Evolutionary conservation across 1,140 invertebrate genomes (phyloP).

Genomic region (Drosophila bocqueti): DNA sequence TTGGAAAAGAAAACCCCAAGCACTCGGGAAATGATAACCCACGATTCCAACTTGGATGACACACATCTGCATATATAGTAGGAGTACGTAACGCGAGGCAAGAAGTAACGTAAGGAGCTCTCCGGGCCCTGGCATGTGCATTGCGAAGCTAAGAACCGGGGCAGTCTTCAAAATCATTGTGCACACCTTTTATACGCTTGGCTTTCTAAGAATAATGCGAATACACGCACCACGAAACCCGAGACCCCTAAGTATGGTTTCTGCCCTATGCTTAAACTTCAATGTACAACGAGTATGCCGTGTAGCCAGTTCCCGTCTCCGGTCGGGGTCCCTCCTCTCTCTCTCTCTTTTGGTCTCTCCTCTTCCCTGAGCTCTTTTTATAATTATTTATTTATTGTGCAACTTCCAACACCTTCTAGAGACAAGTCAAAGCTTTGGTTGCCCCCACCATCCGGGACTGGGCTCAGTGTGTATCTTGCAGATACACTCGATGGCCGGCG

Average conservation of each 20-base stretch:
- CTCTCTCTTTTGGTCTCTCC: not conserved
- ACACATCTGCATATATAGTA: conserved; percentile 32
- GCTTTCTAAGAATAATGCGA: conserved; percentile 81
- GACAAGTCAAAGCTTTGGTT: conserved; percentile 79
- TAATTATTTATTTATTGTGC: conserved; percentile 85
- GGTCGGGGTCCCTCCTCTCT: conserved; percentile 31
- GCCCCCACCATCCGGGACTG: conserved; percentile 1
- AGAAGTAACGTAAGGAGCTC: conserved; percentile 27
- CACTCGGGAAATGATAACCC: conserved; percentile 15
- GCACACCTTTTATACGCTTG: conserved; percentile 81
- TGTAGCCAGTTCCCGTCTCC: conserved; percentile 33
- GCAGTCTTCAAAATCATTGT: conserved; percentile 76
- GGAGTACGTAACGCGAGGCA: conserved; percentile 16
- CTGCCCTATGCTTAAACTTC: conserved; percentile 82
- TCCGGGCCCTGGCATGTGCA: conserved; percentile 13
- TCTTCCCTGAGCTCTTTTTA: conserved; percentile 57
- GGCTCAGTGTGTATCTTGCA: conserved; percentile 42
- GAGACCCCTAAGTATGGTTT: conserved; percentile 81
- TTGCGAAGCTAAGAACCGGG: conserved; percentile 16
- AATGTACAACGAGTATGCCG: conserved; percentile 64
- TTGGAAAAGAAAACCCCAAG: not conserved
- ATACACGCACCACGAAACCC: conserved; percentile 79
- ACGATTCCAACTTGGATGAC: conserved; percentile 34
- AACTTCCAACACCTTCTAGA: conserved; percentile 85
- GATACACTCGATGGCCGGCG: conserved; percentile 65